These are phyloP conservation scores for Liodrosophila aerea DNA, from an alignment of 2,888 invertebrate genomes.

Conservation along the genomic window DNA sequence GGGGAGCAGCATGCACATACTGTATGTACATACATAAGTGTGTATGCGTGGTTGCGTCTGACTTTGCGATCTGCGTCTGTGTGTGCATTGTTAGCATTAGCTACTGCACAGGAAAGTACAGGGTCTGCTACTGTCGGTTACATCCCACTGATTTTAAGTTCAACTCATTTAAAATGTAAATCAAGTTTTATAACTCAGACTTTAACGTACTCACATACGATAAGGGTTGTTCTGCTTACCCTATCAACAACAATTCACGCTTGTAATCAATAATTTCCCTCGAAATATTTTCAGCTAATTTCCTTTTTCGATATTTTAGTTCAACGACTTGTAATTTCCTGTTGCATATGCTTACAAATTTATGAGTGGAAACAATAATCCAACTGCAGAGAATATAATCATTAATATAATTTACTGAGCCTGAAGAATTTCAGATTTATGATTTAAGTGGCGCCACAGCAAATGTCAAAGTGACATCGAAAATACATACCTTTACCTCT, in stretches of 20 bases:
- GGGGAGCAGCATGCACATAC: too few relatives aligned
- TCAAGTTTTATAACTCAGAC: too few relatives aligned
- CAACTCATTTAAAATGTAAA: too few relatives aligned
- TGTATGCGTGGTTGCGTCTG: too few relatives aligned
- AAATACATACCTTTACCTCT: constrained; percentile 14
- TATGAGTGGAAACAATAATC: constrained; percentile 30
- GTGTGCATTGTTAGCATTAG: too few relatives aligned
- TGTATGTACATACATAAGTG: too few relatives aligned
- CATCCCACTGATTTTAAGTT: neutral
- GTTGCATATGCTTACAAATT: constrained; percentile 49
- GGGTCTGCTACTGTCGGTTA: too few relatives aligned
- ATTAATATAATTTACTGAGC: constrained; percentile 47
- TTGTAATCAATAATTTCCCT: constrained; percentile 27
- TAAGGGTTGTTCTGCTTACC: neutral
- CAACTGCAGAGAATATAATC: constrained; percentile 10
- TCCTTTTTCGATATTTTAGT: constrained; percentile 10
- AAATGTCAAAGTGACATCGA: constrained; percentile 56
- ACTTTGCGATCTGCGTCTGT: too few relatives aligned
- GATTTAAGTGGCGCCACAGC: too few relatives aligned
- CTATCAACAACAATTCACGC: neutral
- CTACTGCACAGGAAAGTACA: too few relatives aligned
- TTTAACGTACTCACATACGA: too few relatives aligned
- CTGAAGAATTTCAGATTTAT: constrained; percentile 34
- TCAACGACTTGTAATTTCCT: constrained; percentile 44
- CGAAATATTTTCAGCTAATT: constrained; percentile 27